A percentile compares a stretch with the other conserved stretches of the same genome.
These are phyloP conservation scores for Ricordea florida DNA, from an alignment of 92 coral and sea anemone genomes.

Conservation along the genomic window DNA sequence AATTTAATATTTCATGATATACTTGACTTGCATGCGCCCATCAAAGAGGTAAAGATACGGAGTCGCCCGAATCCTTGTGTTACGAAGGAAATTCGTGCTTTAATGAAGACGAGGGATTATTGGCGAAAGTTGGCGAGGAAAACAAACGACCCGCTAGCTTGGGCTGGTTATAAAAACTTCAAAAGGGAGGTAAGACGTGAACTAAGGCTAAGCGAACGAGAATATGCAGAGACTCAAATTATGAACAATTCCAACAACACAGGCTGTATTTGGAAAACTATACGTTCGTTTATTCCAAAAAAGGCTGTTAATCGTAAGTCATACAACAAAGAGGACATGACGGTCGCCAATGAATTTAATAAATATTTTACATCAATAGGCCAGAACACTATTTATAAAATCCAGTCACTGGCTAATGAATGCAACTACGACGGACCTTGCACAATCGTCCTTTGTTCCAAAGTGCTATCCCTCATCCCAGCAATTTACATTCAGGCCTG, in stretches of 20 bases:
- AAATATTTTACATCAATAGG: slow-evolving; percentile 12
- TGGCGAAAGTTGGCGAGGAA: slow-evolving; percentile 26
- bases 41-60: slow-evolving; percentile 8
- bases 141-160: slow-evolving; percentile 54
- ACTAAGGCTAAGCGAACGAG: slow-evolving; percentile 39
- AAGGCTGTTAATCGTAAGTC: neutral
- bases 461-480: neutral
- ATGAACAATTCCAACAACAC: slow-evolving; percentile 2
- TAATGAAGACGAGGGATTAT: slow-evolving; percentile 42
- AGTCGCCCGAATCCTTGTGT: slow-evolving; percentile 22
- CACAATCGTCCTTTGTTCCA: neutral
- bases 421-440: slow-evolving; percentile 6
- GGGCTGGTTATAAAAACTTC: slow-evolving; percentile 44
- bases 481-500: slow-evolving; percentile 5
- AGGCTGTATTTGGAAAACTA: slow-evolving; percentile 34
- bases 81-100: slow-evolving; percentile 1
- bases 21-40: slow-evolving; percentile 20
- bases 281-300: neutral
- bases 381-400: neutral
- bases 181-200: slow-evolving; percentile 39
- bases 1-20: slow-evolving; percentile 1
- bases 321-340: slow-evolving; percentile 8
- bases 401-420: slow-evolving; percentile 12
- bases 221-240: slow-evolving; percentile 34
- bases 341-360: slow-evolving; percentile 10